These are phyloP conservation scores for Apamea crenata DNA, from an alignment of 2,888 invertebrate genomes.

Conservation along the genomic window DNA sequence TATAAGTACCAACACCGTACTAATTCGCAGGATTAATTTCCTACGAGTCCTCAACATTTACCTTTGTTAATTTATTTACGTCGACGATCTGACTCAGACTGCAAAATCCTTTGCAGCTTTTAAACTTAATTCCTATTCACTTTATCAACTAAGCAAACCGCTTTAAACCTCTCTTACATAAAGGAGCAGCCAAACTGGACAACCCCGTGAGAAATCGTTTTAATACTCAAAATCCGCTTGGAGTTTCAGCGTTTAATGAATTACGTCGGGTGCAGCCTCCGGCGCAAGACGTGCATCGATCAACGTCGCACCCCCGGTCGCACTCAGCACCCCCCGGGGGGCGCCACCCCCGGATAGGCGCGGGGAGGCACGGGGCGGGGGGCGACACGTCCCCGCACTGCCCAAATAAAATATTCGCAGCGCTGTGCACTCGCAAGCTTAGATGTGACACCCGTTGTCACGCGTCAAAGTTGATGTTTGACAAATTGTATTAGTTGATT, in stretches of 20 bases:
- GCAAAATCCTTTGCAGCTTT: slow-evolving; percentile 71
- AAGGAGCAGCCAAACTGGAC: slow-evolving; percentile 85
- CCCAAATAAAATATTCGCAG: slow-evolving; percentile 89
- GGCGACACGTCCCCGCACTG: slow-evolving; percentile 83
- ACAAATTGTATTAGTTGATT: slow-evolving; percentile 49
- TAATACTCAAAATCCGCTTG: slow-evolving; percentile 90
- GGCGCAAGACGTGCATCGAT: slow-evolving; percentile 92
- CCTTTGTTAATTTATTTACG: slow-evolving; percentile 71
- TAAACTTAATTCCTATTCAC: slow-evolving; percentile 83
- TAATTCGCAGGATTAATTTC: slow-evolving; percentile 65
- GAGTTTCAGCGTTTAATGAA: slow-evolving; percentile 90
- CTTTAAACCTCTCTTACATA: slow-evolving; percentile 73
- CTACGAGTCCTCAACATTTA: slow-evolving; percentile 67
- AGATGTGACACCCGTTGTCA: slow-evolving; percentile 81
- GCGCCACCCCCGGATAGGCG: slow-evolving; percentile 78
- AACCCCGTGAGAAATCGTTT: slow-evolving; percentile 89
- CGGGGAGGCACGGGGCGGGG: slow-evolving; percentile 83
- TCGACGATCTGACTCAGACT: slow-evolving; percentile 67
- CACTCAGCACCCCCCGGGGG: slow-evolving; percentile 69
- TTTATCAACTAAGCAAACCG: slow-evolving; percentile 81
- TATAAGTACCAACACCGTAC: slow-evolving; percentile 14
- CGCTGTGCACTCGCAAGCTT: slow-evolving; percentile 80
- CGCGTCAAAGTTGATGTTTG: slow-evolving; percentile 72
- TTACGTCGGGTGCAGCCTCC: slow-evolving; percentile 91
- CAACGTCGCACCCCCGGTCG: slow-evolving; percentile 88